Percentiles rank a stretch among this genome's conserved stretches.
phyloP scores from a whole-genome alignment of 2,113 vertebrate species.

The Arizona elegans region DNA sequence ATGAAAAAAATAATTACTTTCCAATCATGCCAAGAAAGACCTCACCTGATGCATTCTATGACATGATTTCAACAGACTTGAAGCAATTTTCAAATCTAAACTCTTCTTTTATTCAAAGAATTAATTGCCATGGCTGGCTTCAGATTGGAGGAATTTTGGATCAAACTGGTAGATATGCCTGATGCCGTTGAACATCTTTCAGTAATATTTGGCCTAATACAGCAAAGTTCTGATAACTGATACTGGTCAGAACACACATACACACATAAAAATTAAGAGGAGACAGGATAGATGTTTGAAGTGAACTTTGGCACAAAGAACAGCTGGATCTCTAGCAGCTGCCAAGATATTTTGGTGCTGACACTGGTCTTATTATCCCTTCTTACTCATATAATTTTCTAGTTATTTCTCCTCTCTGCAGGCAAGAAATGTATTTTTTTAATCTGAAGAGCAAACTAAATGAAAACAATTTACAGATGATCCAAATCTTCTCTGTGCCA shows the following conservation, averaged over 20 bases:
- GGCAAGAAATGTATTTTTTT: conserved; percentile 22
- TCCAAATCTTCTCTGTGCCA: conserved; percentile 54
- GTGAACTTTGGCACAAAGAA: not conserved
- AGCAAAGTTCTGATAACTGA: not conserved
- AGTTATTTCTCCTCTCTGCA: conserved; percentile 28
- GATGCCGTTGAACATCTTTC: not conserved
- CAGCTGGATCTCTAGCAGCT: not conserved
- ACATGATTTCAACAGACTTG: not conserved
- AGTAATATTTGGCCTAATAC: not conserved
- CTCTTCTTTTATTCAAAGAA: not conserved
- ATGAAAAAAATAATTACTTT: not conserved
- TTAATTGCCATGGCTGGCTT: not conserved
- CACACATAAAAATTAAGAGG: not conserved
- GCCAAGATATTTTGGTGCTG: not conserved
- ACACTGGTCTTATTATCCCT: not conserved
- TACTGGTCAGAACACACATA: not conserved
- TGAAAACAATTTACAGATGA: conserved; percentile 55
- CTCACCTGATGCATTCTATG: not conserved
- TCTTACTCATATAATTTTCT: not conserved
- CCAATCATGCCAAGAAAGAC: not conserved
- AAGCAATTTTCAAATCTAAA: not conserved
- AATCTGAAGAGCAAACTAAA: conserved; percentile 46
- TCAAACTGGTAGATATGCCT: not conserved
- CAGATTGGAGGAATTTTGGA: not conserved
- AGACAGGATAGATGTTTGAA: not conserved